These are phyloP conservation scores for Avahi laniger DNA, from an alignment of 2,797 vertebrate genomes.

Conservation along the genomic window DNA sequence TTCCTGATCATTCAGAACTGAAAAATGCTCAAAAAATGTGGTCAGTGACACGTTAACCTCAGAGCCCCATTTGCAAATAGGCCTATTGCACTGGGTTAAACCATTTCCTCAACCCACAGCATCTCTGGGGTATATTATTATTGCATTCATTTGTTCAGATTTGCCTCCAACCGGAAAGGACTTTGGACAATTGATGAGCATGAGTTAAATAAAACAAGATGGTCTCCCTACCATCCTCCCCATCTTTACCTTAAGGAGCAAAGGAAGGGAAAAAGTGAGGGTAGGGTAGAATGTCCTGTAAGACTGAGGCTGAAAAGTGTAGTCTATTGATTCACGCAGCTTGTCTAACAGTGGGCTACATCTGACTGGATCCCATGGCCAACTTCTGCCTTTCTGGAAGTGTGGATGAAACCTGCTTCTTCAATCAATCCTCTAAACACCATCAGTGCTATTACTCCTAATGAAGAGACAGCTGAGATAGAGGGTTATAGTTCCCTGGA, in stretches of 20 bases:
- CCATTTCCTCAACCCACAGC: neutral
- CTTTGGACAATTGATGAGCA: neutral
- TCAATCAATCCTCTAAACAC: neutral
- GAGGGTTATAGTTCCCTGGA: neutral
- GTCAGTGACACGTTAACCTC: conserved; percentile 7
- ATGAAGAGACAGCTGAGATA: neutral
- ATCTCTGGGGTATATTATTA: neutral
- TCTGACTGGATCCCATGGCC: neutral
- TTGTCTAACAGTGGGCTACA: neutral
- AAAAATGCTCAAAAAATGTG: conserved; percentile 42
- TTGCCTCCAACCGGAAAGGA: conserved; percentile 3
- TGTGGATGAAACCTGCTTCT: neutral
- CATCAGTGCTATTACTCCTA: neutral
- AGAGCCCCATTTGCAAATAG: neutral
- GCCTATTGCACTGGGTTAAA: neutral
- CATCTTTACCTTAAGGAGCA: neutral
- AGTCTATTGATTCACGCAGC: fast-evolving
- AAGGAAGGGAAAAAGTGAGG: neutral
- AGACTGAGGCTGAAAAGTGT: neutral
- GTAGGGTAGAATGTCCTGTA: neutral
- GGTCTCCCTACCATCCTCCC: neutral
- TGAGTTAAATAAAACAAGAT: conserved; percentile 30
- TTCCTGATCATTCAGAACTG: conserved; percentile 55
- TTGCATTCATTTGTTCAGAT: neutral
- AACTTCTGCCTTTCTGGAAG: neutral